Conservation (phyloP, 2,113 vertebrate genomes). For the Corapipo altera region DNA sequence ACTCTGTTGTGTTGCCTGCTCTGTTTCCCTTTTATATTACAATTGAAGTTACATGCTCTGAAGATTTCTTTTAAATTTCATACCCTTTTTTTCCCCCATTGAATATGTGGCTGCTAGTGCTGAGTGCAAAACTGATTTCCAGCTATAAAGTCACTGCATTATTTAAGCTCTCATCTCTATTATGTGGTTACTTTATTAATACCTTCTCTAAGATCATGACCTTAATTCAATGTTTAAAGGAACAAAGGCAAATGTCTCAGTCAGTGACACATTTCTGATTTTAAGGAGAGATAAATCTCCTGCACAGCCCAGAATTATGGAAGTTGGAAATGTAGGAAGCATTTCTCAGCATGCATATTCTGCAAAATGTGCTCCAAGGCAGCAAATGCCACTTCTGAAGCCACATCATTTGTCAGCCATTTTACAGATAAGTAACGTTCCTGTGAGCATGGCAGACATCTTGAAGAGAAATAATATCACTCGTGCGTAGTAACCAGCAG, state of each 20-base stretch:
- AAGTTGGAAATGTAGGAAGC: neutral
- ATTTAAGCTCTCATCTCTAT: constrained; percentile 38
- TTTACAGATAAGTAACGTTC: neutral
- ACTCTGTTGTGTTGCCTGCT: neutral
- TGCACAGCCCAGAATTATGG: neutral
- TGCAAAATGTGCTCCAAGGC: neutral
- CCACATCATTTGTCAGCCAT: neutral
- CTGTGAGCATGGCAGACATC: neutral
- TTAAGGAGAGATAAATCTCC: constrained; percentile 10
- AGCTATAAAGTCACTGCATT: neutral
- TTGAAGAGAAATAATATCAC: constrained; percentile 27
- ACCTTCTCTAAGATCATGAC: constrained; percentile 31
- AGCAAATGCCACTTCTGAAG: neutral
- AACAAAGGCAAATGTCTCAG: constrained; percentile 32
- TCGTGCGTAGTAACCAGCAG: neutral
- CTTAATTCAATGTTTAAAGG: constrained; percentile 47
- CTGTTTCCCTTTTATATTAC: neutral
- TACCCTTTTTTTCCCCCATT: neutral
- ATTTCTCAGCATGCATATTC: neutral
- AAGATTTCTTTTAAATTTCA: constrained; percentile 35
- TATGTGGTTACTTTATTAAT: constrained; percentile 45
- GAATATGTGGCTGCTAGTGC: neutral
- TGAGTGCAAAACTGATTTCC: constrained; percentile 12
- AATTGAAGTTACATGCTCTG: neutral
- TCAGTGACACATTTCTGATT: neutral